These are phyloP conservation scores for Dendrocincla tyrannina DNA, from an alignment of 2,797 vertebrate species.

Conservation along the genomic window DNA sequence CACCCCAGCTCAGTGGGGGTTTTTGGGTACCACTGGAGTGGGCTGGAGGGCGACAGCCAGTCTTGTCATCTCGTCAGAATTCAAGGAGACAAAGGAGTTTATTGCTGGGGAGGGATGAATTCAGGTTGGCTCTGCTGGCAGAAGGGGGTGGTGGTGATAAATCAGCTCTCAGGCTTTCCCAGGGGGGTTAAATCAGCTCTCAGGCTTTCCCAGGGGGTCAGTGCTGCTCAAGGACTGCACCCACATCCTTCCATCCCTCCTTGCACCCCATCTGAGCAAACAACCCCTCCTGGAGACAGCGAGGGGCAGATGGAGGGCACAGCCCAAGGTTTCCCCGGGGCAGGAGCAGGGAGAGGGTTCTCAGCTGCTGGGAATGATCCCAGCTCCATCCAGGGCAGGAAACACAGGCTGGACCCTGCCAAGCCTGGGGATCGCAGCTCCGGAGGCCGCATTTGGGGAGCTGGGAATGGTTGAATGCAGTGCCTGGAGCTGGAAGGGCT, in stretches of 20 bases:
- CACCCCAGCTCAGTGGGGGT: fast-evolving
- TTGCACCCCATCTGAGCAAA: background rate
- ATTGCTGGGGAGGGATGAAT: background rate
- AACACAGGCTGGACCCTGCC: background rate
- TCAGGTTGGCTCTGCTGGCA: background rate
- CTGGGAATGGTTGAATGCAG: background rate
- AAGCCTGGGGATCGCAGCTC: background rate
- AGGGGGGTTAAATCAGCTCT: background rate
- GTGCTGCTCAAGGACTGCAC: background rate
- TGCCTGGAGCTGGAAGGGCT: background rate
- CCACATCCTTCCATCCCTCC: background rate
- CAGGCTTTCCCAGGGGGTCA: background rate
- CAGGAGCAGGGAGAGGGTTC: background rate
- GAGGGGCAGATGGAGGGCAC: background rate
- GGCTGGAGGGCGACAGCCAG: background rate
- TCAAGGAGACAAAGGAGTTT: background rate
- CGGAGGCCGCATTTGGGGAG: background rate
- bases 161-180: background rate
- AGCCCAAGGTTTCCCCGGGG: background rate
- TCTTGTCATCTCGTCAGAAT: background rate
- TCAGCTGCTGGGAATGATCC: background rate
- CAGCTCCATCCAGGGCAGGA: background rate
- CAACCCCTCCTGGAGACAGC: background rate
- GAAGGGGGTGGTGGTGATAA: background rate
- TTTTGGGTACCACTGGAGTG: background rate